A percentile compares a stretch with the other conserved stretches of the same genome.
Conservation (phyloP, 2,797 vertebrate genomes). For the Fistularia tabacaria region DNA sequence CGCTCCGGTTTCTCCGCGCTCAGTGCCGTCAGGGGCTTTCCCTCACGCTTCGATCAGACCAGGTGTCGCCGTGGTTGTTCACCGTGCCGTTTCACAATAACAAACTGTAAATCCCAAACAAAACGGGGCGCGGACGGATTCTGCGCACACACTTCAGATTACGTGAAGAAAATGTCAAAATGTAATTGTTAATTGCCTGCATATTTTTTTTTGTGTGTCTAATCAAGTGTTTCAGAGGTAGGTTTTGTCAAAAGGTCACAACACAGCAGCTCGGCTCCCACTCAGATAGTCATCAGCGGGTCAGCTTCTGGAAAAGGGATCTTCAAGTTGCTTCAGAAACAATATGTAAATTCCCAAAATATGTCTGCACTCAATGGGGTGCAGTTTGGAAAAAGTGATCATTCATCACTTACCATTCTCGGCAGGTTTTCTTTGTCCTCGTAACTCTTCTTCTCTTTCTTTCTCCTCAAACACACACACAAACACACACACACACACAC, state of each 20-base stretch:
- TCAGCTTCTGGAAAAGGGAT: slow-evolving; percentile 37
- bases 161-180: background rate
- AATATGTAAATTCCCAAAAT: slow-evolving; percentile 56
- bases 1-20: too few species aligned
- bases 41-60: too few species aligned
- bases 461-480: too few species aligned
- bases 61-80: too few species aligned
- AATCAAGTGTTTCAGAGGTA: slow-evolving; percentile 8
- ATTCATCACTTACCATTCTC: slow-evolving; percentile 53
- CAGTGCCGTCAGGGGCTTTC: too few species aligned
- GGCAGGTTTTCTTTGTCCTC: slow-evolving; percentile 41
- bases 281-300: slow-evolving; percentile 53
- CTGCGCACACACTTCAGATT: too few species aligned
- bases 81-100: too few species aligned
- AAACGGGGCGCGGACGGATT: too few species aligned
- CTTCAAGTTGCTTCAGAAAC: slow-evolving; percentile 42
- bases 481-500: background rate
- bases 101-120: too few species aligned
- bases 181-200: slow-evolving; percentile 2
- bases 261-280: slow-evolving; percentile 20
- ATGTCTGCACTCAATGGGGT: slow-evolving; percentile 39
- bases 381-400: slow-evolving; percentile 51
- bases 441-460: slow-evolving; percentile 13
- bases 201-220: background rate
- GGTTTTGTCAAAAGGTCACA: slow-evolving; percentile 39